phyloP scores from a whole-genome alignment of 2,113 vertebrate species.

The Podocnemis expansa region DNA sequence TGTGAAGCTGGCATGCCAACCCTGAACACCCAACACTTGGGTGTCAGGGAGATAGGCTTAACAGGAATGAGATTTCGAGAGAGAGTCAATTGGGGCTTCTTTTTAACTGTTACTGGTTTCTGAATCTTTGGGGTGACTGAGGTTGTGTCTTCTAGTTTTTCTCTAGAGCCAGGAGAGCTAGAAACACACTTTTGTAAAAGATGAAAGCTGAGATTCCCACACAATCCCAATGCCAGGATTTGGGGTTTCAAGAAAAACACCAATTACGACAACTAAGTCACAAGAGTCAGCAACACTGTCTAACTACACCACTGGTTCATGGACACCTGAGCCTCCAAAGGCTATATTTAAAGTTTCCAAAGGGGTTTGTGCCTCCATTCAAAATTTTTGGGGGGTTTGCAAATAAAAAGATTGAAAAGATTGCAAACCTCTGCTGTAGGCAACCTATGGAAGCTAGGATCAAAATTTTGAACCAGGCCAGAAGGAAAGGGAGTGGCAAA shows the following conservation, averaged over 20 bases:
- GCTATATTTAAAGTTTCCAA: too few species aligned
- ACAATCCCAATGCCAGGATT: neutral
- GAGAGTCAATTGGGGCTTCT: neutral
- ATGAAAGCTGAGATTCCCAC: neutral
- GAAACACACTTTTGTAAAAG: neutral
- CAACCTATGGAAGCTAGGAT: neutral
- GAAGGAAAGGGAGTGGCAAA: neutral
- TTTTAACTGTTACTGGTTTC: neutral
- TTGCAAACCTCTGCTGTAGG: too few species aligned
- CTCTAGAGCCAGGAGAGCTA: neutral
- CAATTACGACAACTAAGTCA: neutral
- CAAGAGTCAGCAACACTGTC: neutral
- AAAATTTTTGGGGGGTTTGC: too few species aligned
- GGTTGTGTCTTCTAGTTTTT: neutral
- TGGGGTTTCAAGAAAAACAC: neutral
- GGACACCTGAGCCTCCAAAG: too few species aligned
- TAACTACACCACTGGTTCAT: too few species aligned
- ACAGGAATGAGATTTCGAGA: neutral
- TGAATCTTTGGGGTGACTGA: neutral
- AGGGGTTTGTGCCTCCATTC: too few species aligned
- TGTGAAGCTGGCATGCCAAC: neutral
- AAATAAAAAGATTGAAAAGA: too few species aligned
- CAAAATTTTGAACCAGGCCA: neutral
- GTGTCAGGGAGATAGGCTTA: neutral
- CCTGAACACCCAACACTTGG: neutral